These are phyloP conservation scores for Chloroceryle amazona DNA, from an alignment of 2,797 vertebrate species.

Conservation along the genomic window DNA sequence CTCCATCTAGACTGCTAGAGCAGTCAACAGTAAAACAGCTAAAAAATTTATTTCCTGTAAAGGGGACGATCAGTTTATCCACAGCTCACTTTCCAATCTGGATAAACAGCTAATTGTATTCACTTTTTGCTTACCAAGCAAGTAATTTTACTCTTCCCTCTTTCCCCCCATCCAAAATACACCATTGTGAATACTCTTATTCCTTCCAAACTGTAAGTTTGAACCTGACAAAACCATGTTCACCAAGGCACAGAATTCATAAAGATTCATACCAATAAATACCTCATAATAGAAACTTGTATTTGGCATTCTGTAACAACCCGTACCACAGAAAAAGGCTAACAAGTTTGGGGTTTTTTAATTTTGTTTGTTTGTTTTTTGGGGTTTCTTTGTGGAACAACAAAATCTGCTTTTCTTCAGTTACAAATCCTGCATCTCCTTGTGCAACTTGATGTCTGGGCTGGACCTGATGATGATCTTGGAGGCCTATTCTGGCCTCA, in stretches of 20 bases:
- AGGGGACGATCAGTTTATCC: fast-evolving
- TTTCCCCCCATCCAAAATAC: too few relatives aligned
- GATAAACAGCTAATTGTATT: background rate
- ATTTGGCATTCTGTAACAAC: background rate
- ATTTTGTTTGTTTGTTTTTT: too few relatives aligned
- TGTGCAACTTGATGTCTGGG: background rate
- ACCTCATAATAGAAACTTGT: background rate
- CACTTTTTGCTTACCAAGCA: background rate
- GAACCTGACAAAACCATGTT: background rate
- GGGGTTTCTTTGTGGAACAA: background rate
- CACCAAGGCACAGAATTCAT: background rate
- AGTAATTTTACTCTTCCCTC: background rate
- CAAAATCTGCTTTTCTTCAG: background rate
- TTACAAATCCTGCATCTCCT: background rate
- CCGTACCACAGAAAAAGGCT: background rate
- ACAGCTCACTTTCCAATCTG: background rate
- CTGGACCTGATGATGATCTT: too few relatives aligned
- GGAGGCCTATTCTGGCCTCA: too few relatives aligned
- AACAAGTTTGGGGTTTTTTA: background rate
- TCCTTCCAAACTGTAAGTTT: background rate
- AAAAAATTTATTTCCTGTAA: background rate
- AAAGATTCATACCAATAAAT: background rate
- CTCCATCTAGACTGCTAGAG: background rate
- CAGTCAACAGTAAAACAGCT: background rate
- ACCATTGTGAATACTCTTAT: background rate